A percentile compares a stretch with the other conserved stretches of the same genome.
Conservation (phyloP, 2,888 invertebrate species). For the Hydraecia micacea region DNA sequence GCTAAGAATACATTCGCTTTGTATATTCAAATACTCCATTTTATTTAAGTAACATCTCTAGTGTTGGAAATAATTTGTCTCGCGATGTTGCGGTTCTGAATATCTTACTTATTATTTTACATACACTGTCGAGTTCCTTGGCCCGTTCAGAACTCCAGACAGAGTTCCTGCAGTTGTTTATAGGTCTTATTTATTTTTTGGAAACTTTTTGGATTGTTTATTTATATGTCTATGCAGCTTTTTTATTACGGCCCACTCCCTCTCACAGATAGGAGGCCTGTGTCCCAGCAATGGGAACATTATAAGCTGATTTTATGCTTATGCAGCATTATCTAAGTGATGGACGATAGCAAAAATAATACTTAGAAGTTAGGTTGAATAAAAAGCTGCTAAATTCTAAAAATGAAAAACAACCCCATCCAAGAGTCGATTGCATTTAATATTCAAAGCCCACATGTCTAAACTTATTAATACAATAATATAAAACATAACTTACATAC, state of each 20-base stretch:
- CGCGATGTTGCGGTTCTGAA: conserved; percentile 36
- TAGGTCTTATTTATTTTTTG: neutral
- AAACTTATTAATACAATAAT: neutral
- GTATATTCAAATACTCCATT: neutral
- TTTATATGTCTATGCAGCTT: neutral
- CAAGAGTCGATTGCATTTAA: neutral
- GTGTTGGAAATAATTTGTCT: conserved; percentile 26
- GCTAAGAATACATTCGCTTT: neutral
- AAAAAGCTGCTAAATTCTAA: neutral
- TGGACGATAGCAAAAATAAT: neutral
- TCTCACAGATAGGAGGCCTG: neutral
- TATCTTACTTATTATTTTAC: conserved; percentile 51
- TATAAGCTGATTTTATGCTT: neutral
- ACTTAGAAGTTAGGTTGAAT: neutral
- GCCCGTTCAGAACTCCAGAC: neutral
- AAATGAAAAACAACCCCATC: neutral
- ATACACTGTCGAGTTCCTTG: conserved; percentile 55
- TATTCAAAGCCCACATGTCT: conserved; percentile 4
- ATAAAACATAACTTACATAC: neutral
- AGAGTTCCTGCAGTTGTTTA: neutral
- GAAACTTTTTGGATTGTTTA: neutral
- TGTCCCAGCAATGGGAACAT: neutral
- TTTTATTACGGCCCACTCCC: neutral
- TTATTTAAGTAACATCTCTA: neutral
- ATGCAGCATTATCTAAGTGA: neutral